Percentiles rank a stretch among this genome's conserved stretches.
Conservation (phyloP, 2,888 invertebrate species). For the Philonicus albiceps region DNA sequence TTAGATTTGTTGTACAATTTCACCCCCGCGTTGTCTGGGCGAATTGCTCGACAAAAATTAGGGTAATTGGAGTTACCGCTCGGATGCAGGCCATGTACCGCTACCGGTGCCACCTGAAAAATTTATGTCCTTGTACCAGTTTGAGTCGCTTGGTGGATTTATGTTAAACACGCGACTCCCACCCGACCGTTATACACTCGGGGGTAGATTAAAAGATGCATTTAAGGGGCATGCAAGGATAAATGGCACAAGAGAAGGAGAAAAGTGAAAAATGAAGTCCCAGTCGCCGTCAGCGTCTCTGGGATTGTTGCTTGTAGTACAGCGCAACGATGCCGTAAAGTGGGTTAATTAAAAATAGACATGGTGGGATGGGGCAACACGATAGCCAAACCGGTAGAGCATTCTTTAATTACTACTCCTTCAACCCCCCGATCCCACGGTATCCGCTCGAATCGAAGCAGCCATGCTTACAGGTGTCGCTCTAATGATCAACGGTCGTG, state of each 20-base stretch:
- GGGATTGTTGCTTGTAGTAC: neutral
- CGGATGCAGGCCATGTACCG: neutral
- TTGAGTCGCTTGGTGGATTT: neutral
- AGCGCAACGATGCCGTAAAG: neutral
- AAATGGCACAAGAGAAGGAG: neutral
- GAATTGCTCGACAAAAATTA: constrained; percentile 4
- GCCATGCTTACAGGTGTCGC: neutral
- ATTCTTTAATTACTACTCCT: neutral
- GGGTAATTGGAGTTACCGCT: constrained; percentile 19
- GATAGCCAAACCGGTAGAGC: neutral
- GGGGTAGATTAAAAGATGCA: neutral
- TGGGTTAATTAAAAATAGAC: neutral
- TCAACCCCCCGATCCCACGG: neutral
- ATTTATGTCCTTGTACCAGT: constrained; percentile 11
- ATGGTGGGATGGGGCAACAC: neutral
- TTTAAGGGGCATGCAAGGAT: neutral
- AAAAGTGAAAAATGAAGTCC: neutral
- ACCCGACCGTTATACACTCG: neutral
- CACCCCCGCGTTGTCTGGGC: neutral
- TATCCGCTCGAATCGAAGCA: neutral
- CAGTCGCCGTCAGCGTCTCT: neutral
- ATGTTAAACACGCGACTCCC: neutral
- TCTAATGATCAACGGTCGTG: neutral
- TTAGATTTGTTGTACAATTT: constrained; percentile 10
- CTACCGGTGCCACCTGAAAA: neutral